Percentiles rank a stretch among this genome's conserved stretches.
phyloP scores from a whole-genome alignment of 23 tunicate genomes.

The Clavelina lepadiformis region DNA sequence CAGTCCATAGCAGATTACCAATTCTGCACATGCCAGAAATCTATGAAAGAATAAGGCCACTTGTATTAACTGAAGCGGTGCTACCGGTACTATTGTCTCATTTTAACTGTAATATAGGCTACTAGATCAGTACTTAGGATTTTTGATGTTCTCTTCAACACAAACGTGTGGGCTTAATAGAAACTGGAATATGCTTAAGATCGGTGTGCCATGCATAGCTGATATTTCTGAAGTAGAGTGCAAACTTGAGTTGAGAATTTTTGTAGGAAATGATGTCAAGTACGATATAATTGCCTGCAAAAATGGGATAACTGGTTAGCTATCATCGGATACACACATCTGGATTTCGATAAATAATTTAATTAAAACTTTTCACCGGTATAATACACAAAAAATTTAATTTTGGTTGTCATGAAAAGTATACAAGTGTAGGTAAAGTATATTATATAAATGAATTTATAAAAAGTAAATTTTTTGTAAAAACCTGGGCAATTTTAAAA shows the following conservation, averaged over 20 bases:
- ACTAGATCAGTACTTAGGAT: slow-evolving; percentile 10
- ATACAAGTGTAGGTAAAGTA: too few relatives aligned
- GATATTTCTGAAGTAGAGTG: slow-evolving; percentile 9
- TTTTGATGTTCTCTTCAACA: neutral
- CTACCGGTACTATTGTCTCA: too few relatives aligned
- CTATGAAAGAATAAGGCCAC: slow-evolving; percentile 1
- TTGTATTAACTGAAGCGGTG: neutral
- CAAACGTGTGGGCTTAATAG: slow-evolving; percentile 18
- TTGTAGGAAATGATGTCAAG: slow-evolving; percentile 22
- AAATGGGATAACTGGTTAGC: too few relatives aligned
- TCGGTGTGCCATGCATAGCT: slow-evolving; percentile 59
- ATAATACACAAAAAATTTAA: too few relatives aligned
- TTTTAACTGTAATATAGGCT: neutral
- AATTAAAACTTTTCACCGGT: too few relatives aligned
- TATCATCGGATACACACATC: too few relatives aligned
- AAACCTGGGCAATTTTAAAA: too few relatives aligned
- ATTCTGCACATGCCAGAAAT: slow-evolving; percentile 37
- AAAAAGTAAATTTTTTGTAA: too few relatives aligned
- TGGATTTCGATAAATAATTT: too few relatives aligned
- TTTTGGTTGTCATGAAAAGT: too few relatives aligned
- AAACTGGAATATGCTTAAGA: slow-evolving; percentile 17
- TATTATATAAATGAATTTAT: too few relatives aligned
- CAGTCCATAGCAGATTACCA: slow-evolving; percentile 39
- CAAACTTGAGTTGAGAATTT: slow-evolving; percentile 34
- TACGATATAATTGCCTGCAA: slow-evolving; percentile 24